Evolutionary conservation across 2,888 invertebrate species (phyloP), one percentile per base, ranked within the genome.

Genomic region (Luperina nickerlii): DNA sequence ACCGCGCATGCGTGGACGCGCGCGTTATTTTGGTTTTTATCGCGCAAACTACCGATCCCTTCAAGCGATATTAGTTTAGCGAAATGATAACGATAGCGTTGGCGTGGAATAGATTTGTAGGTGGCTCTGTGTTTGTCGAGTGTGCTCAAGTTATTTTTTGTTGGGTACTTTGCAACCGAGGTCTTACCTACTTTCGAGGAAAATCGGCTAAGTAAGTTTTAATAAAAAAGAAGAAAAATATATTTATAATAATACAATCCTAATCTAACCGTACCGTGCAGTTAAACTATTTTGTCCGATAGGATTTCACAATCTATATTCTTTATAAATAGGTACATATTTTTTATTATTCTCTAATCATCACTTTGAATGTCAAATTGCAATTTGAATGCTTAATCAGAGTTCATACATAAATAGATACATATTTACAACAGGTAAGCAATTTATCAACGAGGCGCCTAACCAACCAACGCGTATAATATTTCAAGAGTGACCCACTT

Each of bases 51-150:
- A 81, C 87, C 91, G 93, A 94, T 94, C 89, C 90, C 85, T 81
- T 88, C 77, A 85, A 71, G 78, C 89, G 92, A 94, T 93, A 93
- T 97, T 97, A 98, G 98, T 98, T 99, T 99, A 87, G 99, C 90
- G 74, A 87, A 85, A 62, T 84, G 92, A 93, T 93, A 92, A 90
- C 88, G 86, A 85, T 90, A 89, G 82, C 80, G 77, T 57, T 65
- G 51, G 68, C 65, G 71, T 66, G 62, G 62, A 87, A 74, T 84
- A 75, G 69, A 84, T 81, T 77, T 80, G 13, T 75, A 74, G 45
- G 27, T 73, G 72, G 38, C 27, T 71, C 60, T 57, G 24, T 42
- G 45, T 75, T 63, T 54, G 42, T n/a, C 4, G 18, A 81, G 15
- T 48, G 54, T 54, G 27, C 5, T 60, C 27, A 74, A 42, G 60